Percentiles rank a stretch among this genome's conserved stretches.
Conservation (phyloP, 2,888 invertebrate genomes). For the Thera britannica region DNA sequence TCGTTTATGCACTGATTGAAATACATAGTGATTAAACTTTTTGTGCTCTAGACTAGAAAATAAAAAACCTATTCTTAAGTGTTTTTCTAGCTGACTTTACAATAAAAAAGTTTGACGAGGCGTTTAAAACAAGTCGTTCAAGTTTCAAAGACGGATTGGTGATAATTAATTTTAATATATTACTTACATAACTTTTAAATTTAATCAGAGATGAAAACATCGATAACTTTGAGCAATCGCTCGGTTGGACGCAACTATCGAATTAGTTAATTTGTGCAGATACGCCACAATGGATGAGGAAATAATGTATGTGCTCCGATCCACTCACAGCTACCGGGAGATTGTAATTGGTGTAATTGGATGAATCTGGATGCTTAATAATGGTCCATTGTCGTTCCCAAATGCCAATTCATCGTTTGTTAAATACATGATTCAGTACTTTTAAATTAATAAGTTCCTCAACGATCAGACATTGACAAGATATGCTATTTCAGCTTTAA, state of each 20-base stretch:
- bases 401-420: constrained; percentile 80
- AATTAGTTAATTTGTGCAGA: constrained; percentile 84
- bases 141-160: not conserved
- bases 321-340: constrained; percentile 73
- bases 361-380: constrained; percentile 83
- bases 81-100: not conserved
- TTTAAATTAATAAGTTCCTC: constrained; percentile 67
- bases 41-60: not conserved
- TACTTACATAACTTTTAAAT: not conserved
- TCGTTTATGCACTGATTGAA: constrained; percentile 6
- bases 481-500: not conserved
- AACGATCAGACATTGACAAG: not conserved
- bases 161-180: not conserved
- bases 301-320: constrained; percentile 70
- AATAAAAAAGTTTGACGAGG: not conserved
- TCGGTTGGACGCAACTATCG: constrained; percentile 54
- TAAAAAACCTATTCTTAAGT: not conserved
- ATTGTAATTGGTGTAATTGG: constrained; percentile 84
- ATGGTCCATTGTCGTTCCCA: constrained; percentile 80
- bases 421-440: constrained; percentile 79
- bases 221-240: constrained; percentile 31
- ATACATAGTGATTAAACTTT: not conserved
- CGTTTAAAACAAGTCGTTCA: not conserved
- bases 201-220: constrained; percentile 13
- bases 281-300: constrained; percentile 81